A percentile compares a stretch with the other conserved stretches of the same genome.
phyloP scores from a whole-genome alignment of 92 coral and sea anemone species.

The Pocillopora grandis region DNA sequence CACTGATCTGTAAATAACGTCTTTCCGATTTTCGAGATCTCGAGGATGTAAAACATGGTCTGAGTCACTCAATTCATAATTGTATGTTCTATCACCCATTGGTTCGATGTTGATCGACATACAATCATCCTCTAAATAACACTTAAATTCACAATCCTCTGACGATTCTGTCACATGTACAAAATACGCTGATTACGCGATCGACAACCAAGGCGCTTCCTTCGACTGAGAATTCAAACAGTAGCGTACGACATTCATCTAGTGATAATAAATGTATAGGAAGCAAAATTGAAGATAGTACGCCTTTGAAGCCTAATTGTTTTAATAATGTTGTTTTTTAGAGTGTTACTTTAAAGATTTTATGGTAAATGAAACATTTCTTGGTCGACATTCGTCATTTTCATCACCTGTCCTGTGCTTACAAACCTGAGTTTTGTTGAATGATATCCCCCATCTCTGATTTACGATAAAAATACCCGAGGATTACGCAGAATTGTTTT shows the following conservation, averaged over 20 bases:
- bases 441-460: too few relatives aligned
- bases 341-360: too few relatives aligned
- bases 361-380: too few relatives aligned
- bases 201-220: neutral
- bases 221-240: neutral
- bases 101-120: conserved; percentile 1
- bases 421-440: too few relatives aligned
- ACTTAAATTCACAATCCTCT: neutral
- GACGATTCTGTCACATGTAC: neutral
- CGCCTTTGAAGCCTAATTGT: too few relatives aligned
- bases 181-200: conserved; percentile 14
- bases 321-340: too few relatives aligned
- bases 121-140: conserved; percentile 15
- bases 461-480: too few relatives aligned
- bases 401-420: too few relatives aligned
- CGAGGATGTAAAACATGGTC: neutral
- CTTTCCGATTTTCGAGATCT: neutral
- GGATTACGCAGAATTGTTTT: too few relatives aligned
- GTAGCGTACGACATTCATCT: conserved; percentile 15
- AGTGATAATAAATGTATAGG: too few relatives aligned
- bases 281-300: too few relatives aligned
- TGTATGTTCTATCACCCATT: neutral
- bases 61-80: conserved; percentile 10
- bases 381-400: too few relatives aligned
- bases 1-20: neutral